phyloP scores from a whole-genome alignment of 2,888 invertebrate species.

The Dyspetes luteomarginatus region DNA sequence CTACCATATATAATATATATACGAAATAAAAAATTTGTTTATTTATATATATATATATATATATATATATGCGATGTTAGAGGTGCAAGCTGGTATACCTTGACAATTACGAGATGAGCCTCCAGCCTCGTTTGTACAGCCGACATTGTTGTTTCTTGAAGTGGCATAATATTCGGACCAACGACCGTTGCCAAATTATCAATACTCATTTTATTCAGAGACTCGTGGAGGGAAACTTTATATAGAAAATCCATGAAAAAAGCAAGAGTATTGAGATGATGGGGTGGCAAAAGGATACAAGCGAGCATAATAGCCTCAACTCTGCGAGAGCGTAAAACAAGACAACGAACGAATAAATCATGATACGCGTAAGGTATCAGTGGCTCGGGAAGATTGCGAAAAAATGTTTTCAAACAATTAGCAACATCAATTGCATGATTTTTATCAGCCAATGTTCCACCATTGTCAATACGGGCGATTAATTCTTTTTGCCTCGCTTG shows the following conservation, averaged over 20 bases:
- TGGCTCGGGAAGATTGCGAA: conserved; percentile 93
- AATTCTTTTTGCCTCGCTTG: conserved; percentile 92
- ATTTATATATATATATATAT: too few species aligned
- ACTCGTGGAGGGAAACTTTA: conserved; percentile 88
- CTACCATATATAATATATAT: too few species aligned
- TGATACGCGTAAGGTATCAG: conserved; percentile 90
- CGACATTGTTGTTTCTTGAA: conserved; percentile 86
- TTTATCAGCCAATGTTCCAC: conserved; percentile 88
- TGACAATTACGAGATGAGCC: conserved; percentile 89
- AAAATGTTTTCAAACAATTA: conserved; percentile 93
- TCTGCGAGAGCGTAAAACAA: conserved; percentile 86
- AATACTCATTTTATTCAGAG: conserved; percentile 92
- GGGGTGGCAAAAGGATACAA: conserved; percentile 89
- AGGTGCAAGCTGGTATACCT: too few species aligned
- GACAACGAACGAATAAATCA: conserved; percentile 90
- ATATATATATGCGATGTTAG: too few species aligned
- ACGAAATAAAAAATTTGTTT: too few species aligned
- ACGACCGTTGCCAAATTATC: conserved; percentile 94
- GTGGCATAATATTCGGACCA: conserved; percentile 94
- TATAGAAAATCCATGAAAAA: conserved; percentile 93
- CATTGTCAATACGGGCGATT: conserved; percentile 89
- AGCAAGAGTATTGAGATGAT: conserved; percentile 91
- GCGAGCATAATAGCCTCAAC: conserved; percentile 88
- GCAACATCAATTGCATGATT: conserved; percentile 94
- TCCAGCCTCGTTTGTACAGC: conserved; percentile 87